phyloP scores from a whole-genome alignment of 2,888 invertebrate species.

The Spodoptera picta region DNA sequence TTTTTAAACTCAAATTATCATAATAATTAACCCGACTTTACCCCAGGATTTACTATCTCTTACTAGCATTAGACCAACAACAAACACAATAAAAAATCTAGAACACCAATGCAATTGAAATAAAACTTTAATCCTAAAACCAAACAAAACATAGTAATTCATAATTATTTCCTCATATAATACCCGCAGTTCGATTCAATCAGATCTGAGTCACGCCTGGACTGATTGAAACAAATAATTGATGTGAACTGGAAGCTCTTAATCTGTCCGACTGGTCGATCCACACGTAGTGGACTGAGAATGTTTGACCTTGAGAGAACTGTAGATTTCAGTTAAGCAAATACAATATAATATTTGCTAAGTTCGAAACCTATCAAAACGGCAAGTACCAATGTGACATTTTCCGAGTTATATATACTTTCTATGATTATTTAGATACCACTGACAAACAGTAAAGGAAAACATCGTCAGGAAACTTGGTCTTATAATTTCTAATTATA shows the following conservation, averaged over 20 bases:
- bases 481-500: no score
- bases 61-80: background rate
- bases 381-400: no score
- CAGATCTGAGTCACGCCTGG: constrained; percentile 43
- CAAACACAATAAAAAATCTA: background rate
- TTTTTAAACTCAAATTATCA: no score
- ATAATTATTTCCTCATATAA: constrained; percentile 23
- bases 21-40: no score
- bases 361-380: no score
- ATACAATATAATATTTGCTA: no score
- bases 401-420: no score
- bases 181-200: constrained; percentile 38
- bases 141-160: constrained; percentile 24
- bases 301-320: constrained; percentile 29
- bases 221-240: constrained; percentile 66
- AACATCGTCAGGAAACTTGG: no score
- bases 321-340: background rate
- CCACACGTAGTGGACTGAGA: constrained; percentile 48
- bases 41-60: no score
- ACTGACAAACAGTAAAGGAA: no score
- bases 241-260: constrained; percentile 42
- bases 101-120: no score
- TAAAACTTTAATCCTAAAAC: constrained; percentile 8
- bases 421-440: no score
- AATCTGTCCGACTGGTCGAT: constrained; percentile 47